These are phyloP conservation scores for Thomomys bottae DNA, from an alignment of 2,113 vertebrate species.

Conservation along the genomic window DNA sequence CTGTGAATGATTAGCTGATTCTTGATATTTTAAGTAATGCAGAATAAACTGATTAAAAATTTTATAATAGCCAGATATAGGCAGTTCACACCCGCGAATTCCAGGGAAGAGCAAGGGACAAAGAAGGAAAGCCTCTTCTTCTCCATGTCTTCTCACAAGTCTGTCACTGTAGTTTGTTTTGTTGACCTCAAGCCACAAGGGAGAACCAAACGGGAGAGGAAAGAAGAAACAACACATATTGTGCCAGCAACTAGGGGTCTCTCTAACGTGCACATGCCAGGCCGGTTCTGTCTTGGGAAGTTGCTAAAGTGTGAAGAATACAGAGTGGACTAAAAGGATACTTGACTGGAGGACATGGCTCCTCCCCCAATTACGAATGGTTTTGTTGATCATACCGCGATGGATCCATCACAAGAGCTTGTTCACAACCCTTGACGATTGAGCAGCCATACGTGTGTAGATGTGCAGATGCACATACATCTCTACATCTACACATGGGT, in stretches of 20 bases:
- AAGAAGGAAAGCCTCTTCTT: not conserved
- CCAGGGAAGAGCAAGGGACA: not conserved
- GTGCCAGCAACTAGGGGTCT: too few relatives aligned
- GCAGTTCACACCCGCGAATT: not conserved
- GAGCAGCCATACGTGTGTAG: not conserved
- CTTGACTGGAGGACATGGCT: not conserved
- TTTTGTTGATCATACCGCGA: not conserved
- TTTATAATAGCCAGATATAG: not conserved
- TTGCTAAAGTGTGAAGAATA: too few relatives aligned
- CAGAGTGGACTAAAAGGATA: not conserved
- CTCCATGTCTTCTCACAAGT: not conserved
- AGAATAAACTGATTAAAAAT: not conserved
- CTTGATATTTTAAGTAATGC: slow-evolving; percentile 13
- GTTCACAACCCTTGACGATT: not conserved
- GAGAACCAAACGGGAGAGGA: not conserved
- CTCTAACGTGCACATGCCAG: too few relatives aligned
- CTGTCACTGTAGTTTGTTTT: not conserved
- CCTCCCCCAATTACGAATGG: not conserved
- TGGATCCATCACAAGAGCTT: too few relatives aligned
- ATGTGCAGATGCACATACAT: too few relatives aligned
- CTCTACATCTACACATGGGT: too few relatives aligned
- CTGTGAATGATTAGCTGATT: not conserved
- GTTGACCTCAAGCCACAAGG: not conserved
- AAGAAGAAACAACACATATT: not conserved
- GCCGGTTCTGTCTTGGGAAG: too few relatives aligned